A percentile compares a stretch with the other conserved stretches of the same genome.
These are phyloP conservation scores for Cartodere bifasciata DNA, from an alignment of 2,888 invertebrate species.

Conservation along the genomic window DNA sequence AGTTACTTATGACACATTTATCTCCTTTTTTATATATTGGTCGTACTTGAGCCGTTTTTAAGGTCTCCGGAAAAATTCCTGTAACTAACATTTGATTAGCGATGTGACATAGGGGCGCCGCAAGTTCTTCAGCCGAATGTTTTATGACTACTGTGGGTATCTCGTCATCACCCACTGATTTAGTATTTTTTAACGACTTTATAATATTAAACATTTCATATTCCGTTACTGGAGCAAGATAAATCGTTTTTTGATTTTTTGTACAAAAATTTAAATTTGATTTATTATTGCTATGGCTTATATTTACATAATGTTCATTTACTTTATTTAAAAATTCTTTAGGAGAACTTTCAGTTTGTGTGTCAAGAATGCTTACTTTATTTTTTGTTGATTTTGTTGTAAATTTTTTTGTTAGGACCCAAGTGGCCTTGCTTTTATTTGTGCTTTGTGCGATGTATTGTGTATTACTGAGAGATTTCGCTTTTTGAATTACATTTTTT, in stretches of 20 bases:
- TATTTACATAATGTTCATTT: background rate
- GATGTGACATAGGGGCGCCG: constrained; percentile 6
- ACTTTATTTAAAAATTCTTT: background rate
- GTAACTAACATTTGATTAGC: constrained; percentile 7
- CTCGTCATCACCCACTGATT: constrained; percentile 10
- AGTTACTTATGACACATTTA: no score
- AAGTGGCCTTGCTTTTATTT: constrained; percentile 5
- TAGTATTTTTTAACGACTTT: constrained; percentile 8
- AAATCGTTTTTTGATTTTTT: constrained; percentile 2
- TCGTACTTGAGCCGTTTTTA: no score
- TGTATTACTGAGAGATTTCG: background rate
- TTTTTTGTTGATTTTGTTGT: no score
- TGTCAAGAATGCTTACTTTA: no score
- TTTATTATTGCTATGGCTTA: constrained; percentile 1
- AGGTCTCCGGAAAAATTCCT: constrained; percentile 8
- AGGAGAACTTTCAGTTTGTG: no score
- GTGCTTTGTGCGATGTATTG: background rate
- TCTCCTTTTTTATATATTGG: no score
- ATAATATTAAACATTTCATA: constrained; percentile 7
- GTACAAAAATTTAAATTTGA: background rate
- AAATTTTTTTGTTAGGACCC: background rate
- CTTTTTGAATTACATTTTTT: background rate
- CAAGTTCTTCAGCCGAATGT: constrained; percentile 3
- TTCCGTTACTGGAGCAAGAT: background rate
- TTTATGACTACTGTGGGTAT: constrained; percentile 8